Evolutionary conservation across 2,888 invertebrate species (phyloP).

Genomic region (Dryobota labecula): DNA sequence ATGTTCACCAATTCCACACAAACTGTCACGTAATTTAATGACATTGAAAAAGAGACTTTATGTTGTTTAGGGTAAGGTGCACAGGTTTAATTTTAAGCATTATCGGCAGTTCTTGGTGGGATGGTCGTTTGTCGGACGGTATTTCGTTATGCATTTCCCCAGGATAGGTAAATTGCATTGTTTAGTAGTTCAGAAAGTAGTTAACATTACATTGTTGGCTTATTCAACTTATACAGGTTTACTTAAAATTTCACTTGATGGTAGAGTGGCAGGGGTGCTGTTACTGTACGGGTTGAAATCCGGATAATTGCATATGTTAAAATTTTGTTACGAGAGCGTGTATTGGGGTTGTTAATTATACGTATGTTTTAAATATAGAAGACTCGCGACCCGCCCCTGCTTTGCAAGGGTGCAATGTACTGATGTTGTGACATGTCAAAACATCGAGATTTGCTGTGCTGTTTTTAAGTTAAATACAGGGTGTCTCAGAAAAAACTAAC

Average conservation of each 20-base stretch:
- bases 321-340: not conserved
- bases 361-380: not conserved
- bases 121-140: constrained; percentile 51
- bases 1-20: constrained; percentile 24
- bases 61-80: not conserved
- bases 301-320: constrained; percentile 21
- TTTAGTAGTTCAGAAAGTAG: constrained; percentile 66
- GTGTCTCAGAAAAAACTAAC: no score
- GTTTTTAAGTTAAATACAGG: no score
- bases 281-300: constrained; percentile 17
- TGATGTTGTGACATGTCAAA: not conserved
- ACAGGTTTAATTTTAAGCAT: not conserved
- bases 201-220: constrained; percentile 56
- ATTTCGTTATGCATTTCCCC: constrained; percentile 66
- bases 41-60: constrained; percentile 22
- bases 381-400: not conserved
- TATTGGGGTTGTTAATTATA: not conserved
- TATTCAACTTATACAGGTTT: constrained; percentile 47
- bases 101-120: constrained; percentile 20
- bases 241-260: constrained; percentile 48
- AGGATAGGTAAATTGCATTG: constrained; percentile 70
- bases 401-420: not conserved
- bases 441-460: not conserved
- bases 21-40: constrained; percentile 31
- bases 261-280: constrained; percentile 25